Evolutionary conservation across 2,888 invertebrate genomes (phyloP).

Genomic region (Toxonevra muliebris): DNA sequence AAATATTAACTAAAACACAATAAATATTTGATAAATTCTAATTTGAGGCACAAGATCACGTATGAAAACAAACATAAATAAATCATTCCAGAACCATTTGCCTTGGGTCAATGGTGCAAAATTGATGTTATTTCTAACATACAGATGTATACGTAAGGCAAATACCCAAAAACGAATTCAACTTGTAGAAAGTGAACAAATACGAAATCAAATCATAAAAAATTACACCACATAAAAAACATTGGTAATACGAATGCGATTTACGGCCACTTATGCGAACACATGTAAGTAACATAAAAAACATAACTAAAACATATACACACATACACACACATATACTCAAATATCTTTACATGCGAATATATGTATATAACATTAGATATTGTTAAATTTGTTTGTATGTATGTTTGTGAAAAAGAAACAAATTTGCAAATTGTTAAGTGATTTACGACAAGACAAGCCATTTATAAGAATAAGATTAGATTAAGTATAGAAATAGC

Average conservation of each 20-base stretch:
- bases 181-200: neutral
- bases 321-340: neutral
- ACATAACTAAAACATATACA: constrained; percentile 11
- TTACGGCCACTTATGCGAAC: constrained; percentile 59
- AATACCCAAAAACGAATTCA: constrained; percentile 15
- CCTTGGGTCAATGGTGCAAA: constrained; percentile 48
- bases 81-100: constrained; percentile 48
- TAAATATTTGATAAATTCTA: constrained; percentile 54
- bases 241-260: constrained; percentile 55
- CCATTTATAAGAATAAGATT: constrained; percentile 60
- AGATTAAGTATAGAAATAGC: constrained; percentile 51
- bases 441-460: constrained; percentile 65
- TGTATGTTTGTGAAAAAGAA: constrained; percentile 20
- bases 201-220: constrained; percentile 33
- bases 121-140: constrained; percentile 28
- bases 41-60: constrained; percentile 59
- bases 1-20: constrained; percentile 9
- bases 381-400: neutral
- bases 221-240: constrained; percentile 40
- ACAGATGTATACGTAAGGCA: neutral
- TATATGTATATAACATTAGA: constrained; percentile 1
- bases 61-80: constrained; percentile 55
- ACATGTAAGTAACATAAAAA: constrained; percentile 49
- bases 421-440: constrained; percentile 63
- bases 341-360: neutral